Evolutionary conservation across 2,113 vertebrate genomes (phyloP), one percentile per base, ranked within the genome.

Genomic region (Piaya cayana): DNA sequence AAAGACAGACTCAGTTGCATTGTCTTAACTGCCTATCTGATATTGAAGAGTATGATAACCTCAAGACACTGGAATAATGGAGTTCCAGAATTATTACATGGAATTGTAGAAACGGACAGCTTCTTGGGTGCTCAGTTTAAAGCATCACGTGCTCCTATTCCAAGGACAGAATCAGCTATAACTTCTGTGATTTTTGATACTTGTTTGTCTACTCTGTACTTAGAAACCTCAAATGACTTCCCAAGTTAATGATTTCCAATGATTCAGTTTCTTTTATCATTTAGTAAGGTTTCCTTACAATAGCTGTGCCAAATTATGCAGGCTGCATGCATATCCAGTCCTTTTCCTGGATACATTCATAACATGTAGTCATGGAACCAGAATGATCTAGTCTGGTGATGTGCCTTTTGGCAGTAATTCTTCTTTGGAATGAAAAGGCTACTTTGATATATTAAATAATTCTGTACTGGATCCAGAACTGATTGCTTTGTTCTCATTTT

Each of bases 341-440:
- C 69, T 11, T 1, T 55, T 94, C 82, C 76, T 93, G 79, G 82
- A 74, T 36, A 50, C 63, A 77, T 55, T 81, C 88, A 53, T 26
- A 88, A 55, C 59, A 62, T 15, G 13, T 8, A 80, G 50, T 76
- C 79, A 86, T 17, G 47, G 82, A 90, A 95, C 37, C 60, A 92
- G 92, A 94, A 90, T 27, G 53, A 90, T 83, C 82, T 59, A 50
- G 68, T 74, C 63, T 77, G 86, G 18, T 82, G 79, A 58, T n/a
- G 32, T 90, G 86, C 68, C 42, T 96, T 88, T 94, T 94, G 90
- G 63, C 71, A 90, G 82, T 11, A 53, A 83, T 82, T 93, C 74
- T 70, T 88, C 68, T 67, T 93, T 0, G 0, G 82, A 76, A 96
- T 85, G 90, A 93, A 93, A 71, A 82, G 39, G n/a, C 30, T 59